Evolutionary conservation across 1,140 invertebrate genomes (phyloP).

Genomic region (Drosophila bifasciata): DNA sequence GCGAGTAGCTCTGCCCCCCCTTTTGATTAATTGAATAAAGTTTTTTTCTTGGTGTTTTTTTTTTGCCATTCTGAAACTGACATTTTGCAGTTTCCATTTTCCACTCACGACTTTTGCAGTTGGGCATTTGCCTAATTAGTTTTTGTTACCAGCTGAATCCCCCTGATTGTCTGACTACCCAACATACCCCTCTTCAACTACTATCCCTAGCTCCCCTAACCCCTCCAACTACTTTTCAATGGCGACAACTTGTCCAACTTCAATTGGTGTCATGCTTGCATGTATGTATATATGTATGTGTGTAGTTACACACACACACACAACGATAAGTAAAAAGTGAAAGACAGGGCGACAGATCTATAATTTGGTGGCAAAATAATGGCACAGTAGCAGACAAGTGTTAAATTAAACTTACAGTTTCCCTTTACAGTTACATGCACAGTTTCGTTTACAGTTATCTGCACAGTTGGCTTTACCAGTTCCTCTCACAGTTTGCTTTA

Average conservation of each 20-base stretch:
- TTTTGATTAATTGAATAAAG: conserved; percentile 28
- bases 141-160: conserved; percentile 20
- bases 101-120: conserved; percentile 1
- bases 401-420: conserved; percentile 54
- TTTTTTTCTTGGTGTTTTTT: not conserved
- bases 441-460: no score
- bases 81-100: not conserved
- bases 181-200: no score
- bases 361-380: conserved; percentile 39
- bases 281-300: not conserved
- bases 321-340: no score
- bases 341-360: conserved; percentile 14
- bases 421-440: not conserved
- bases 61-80: no score
- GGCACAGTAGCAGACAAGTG: not conserved
- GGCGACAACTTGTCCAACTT: conserved; percentile 60
- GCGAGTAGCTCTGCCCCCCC: not conserved
- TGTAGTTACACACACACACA: no score
- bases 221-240: conserved; percentile 2
- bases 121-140: conserved; percentile 61
- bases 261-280: conserved; percentile 11
- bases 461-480: no score
- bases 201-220: not conserved
- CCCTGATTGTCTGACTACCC: no score
- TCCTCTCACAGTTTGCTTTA: no score